These are phyloP conservation scores for Heliocidaris tuberculata DNA, from an alignment of 35 echinoderm and acorn worm genomes.

Conservation along the genomic window DNA sequence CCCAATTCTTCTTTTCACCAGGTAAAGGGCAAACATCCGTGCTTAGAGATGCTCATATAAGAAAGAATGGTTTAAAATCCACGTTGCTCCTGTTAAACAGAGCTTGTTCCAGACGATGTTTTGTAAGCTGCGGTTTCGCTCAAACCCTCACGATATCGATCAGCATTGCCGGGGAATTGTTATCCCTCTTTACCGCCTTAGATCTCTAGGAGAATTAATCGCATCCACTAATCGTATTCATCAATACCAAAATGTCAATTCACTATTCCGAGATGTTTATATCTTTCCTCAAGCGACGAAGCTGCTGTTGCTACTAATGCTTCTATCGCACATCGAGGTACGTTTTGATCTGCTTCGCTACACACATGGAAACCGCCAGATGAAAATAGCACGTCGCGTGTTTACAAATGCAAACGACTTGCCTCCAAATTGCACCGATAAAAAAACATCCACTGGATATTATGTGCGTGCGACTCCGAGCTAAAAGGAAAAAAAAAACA, in stretches of 20 bases:
- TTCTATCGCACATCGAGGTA: not conserved
- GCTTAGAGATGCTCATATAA: not conserved
- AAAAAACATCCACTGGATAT: not conserved
- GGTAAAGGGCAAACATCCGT: not conserved
- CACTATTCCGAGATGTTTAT: slow-evolving; percentile 1
- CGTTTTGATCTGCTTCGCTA: not conserved
- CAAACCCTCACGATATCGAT: not conserved
- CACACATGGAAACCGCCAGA: not conserved
- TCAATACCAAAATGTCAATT: slow-evolving; percentile 10
- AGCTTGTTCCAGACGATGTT: not conserved
- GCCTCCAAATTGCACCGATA: not conserved
- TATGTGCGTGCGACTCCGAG: not conserved
- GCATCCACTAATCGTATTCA: slow-evolving; percentile 19
- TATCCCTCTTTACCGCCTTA: not conserved
- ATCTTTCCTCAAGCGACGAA: not conserved
- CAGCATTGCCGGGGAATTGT: not conserved
- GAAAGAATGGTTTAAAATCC: not conserved
- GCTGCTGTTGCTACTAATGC: not conserved
- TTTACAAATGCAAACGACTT: slow-evolving; percentile 18
- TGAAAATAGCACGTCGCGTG: not conserved
- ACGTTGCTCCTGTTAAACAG: not conserved
- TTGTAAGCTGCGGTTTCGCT: slow-evolving; percentile 19
- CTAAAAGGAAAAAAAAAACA: not conserved
- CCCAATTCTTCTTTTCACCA: not conserved
- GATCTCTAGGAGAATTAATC: not conserved